These are phyloP conservation scores for Perdita meconis DNA, from an alignment of 2,888 invertebrate genomes.

Conservation along the genomic window DNA sequence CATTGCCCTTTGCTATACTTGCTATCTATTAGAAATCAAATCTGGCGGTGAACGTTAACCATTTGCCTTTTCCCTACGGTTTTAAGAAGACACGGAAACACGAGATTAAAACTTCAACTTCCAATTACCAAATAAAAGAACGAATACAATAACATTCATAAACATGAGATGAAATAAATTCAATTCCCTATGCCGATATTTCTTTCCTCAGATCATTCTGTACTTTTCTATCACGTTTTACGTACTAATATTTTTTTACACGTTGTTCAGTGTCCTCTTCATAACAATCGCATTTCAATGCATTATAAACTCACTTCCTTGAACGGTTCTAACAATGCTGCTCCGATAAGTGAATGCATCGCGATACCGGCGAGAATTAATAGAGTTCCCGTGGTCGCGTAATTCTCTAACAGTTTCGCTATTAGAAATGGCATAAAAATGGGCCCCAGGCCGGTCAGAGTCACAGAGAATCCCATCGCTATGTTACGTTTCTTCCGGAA, in stretches of 20 bases:
- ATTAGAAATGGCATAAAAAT: slow-evolving; percentile 85
- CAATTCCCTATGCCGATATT: no score
- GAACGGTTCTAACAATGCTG: slow-evolving; percentile 84
- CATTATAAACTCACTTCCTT: slow-evolving; percentile 62
- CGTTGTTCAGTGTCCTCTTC: slow-evolving; percentile 23
- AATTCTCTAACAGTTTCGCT: slow-evolving; percentile 80
- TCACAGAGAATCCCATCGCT: slow-evolving; percentile 85
- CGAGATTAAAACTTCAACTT: neutral
- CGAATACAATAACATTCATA: no score
- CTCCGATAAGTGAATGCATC: slow-evolving; percentile 84
- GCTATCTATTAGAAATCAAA: slow-evolving; percentile 53
- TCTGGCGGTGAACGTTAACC: slow-evolving; percentile 50
- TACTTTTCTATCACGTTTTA: no score
- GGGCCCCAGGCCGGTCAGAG: slow-evolving; percentile 84
- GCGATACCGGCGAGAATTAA: slow-evolving; percentile 85
- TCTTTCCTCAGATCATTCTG: no score
- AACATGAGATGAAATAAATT: no score
- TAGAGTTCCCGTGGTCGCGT: slow-evolving; percentile 84
- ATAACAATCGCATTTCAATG: neutral
- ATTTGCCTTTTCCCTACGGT: neutral
- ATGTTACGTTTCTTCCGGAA: slow-evolving; percentile 85
- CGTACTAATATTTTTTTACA: neutral
- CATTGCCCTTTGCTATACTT: slow-evolving; percentile 38
- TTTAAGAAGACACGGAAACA: slow-evolving; percentile 35
- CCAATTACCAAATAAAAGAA: no score